A percentile compares a stretch with the other conserved stretches of the same genome.
Conservation (phyloP, 2,113 vertebrate species). For the Scortum barcoo region DNA sequence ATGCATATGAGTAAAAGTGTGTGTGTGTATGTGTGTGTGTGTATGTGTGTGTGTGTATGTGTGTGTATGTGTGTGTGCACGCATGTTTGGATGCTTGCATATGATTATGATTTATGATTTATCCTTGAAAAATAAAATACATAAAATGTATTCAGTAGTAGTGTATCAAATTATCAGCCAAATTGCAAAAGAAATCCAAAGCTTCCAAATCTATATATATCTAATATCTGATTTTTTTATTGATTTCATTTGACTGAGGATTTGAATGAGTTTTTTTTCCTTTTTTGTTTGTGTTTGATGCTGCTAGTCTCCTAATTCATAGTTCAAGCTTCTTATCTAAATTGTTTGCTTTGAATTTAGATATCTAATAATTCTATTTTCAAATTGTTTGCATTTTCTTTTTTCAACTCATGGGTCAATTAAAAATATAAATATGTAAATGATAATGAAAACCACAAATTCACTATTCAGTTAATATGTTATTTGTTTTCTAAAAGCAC, state of each 20-base stretch:
- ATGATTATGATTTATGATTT: too few species aligned
- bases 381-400: background rate
- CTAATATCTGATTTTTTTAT: background rate
- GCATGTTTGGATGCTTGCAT: background rate
- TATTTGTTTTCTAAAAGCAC: background rate
- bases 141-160: background rate
- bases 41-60: constrained; percentile 6
- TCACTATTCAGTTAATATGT: background rate
- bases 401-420: background rate
- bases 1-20: background rate
- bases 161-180: too few species aligned
- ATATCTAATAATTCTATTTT: background rate
- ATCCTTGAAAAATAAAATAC: background rate
- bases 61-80: background rate
- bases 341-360: background rate
- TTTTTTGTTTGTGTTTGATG: background rate
- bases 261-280: background rate
- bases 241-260: background rate
- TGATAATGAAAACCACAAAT: fast-evolving
- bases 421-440: too few species aligned
- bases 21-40: constrained; percentile 7
- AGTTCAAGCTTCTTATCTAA: background rate
- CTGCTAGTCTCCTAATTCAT: background rate
- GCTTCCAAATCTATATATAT: background rate
- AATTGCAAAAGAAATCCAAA: background rate